A percentile compares a stretch with the other conserved stretches of the same genome.
These are phyloP conservation scores for Lepidothrix coronata DNA, from an alignment of 2,113 vertebrate species.

Conservation along the genomic window DNA sequence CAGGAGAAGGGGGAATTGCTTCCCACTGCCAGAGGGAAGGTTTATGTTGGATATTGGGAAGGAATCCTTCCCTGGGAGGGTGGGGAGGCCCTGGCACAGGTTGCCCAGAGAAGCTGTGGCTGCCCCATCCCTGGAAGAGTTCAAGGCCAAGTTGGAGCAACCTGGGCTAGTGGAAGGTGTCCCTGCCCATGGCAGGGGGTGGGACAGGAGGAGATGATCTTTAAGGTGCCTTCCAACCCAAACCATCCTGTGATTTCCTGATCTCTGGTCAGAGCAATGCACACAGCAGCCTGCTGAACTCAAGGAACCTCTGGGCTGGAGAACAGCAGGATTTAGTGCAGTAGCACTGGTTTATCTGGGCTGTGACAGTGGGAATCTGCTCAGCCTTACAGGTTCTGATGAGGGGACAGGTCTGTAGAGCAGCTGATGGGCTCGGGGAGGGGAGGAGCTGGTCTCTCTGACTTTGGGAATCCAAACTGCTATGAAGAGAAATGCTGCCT, in stretches of 20 bases:
- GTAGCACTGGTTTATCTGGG: neutral
- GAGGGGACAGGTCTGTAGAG: neutral
- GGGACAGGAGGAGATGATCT: neutral
- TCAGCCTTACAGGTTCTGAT: neutral
- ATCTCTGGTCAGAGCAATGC: neutral
- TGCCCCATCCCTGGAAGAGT: neutral
- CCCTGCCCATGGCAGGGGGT: neutral
- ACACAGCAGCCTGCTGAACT: neutral
- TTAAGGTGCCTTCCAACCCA: neutral
- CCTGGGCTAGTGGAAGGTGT: fast-evolving
- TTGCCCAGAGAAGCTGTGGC: neutral
- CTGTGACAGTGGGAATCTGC: neutral
- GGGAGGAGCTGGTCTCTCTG: neutral
- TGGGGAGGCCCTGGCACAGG: neutral
- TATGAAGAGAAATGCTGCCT: neutral
- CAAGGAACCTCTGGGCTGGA: neutral
- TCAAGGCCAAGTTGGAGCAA: fast-evolving
- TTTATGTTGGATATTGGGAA: neutral
- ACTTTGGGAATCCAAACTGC: neutral
- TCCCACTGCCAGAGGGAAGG: neutral
- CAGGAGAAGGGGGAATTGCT: neutral
- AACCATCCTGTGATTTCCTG: neutral
- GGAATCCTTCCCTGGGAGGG: fast-evolving
- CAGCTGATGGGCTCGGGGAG: neutral
- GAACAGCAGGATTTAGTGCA: neutral